Percentiles rank a stretch among this genome's conserved stretches.
Conservation (phyloP, 2,113 vertebrate genomes). For the Archocentrus centrarchus region DNA sequence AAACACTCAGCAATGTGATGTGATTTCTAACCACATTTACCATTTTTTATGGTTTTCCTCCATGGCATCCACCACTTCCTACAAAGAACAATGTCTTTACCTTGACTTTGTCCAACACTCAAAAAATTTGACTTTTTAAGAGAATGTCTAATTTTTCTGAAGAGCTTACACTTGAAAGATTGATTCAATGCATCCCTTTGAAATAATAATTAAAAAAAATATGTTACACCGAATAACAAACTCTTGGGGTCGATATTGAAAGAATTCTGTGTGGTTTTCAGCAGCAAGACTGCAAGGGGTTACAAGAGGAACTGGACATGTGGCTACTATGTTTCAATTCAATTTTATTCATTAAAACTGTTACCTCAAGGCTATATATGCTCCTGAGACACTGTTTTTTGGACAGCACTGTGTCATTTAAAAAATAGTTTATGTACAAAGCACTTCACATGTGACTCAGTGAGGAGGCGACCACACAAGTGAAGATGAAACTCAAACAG, state of each 20-base stretch:
- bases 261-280: no score
- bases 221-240: neutral
- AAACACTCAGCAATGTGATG: neutral
- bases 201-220: neutral
- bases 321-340: neutral
- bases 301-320: neutral
- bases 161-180: neutral
- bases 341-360: neutral
- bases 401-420: neutral
- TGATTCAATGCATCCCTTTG: neutral
- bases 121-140: neutral
- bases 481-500: neutral
- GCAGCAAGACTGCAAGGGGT: neutral
- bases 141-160: neutral
- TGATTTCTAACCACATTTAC: neutral
- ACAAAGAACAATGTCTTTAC: neutral
- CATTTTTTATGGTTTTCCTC: neutral
- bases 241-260: no score
- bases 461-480: neutral
- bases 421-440: neutral
- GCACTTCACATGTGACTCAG: neutral
- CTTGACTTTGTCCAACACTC: neutral
- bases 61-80: slow-evolving; percentile 9
- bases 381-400: neutral
- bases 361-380: neutral